Conservation (phyloP, 2,113 vertebrate species). For the Callorhinus ursinus region DNA sequence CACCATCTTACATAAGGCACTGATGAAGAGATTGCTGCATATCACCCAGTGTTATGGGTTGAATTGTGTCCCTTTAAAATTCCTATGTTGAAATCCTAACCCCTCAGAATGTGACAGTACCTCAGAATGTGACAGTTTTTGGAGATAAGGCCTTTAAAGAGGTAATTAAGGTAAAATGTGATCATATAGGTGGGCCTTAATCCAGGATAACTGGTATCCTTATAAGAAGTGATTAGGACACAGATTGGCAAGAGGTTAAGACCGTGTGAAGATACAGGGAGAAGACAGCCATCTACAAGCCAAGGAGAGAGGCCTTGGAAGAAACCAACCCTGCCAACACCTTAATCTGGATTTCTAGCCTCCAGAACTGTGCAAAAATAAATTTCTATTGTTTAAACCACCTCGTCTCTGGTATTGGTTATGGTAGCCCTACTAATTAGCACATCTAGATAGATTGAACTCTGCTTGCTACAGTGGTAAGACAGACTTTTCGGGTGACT, state of each 20-base stretch:
- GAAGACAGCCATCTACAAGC: neutral
- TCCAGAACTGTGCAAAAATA: neutral
- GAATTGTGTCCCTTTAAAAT: neutral
- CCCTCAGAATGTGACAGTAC: neutral
- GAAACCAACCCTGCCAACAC: neutral
- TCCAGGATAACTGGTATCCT: neutral
- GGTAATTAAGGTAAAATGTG: neutral
- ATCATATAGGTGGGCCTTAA: neutral
- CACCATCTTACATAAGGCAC: neutral
- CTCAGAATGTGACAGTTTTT: neutral
- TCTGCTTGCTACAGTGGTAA: neutral
- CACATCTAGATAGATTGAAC: neutral
- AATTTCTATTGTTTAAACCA: neutral
- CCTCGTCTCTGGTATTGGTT: neutral
- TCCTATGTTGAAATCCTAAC: neutral
- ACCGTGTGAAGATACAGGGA: neutral
- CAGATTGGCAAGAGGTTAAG: neutral
- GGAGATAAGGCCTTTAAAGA: neutral
- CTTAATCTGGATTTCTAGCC: neutral
- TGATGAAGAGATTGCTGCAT: neutral
- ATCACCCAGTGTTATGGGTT: neutral
- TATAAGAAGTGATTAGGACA: neutral
- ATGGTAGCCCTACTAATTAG: neutral
- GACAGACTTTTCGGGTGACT: neutral
- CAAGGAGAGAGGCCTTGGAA: neutral